Conservation (phyloP, 2,113 vertebrate genomes). For the Myiozetetes cayanensis region DNA sequence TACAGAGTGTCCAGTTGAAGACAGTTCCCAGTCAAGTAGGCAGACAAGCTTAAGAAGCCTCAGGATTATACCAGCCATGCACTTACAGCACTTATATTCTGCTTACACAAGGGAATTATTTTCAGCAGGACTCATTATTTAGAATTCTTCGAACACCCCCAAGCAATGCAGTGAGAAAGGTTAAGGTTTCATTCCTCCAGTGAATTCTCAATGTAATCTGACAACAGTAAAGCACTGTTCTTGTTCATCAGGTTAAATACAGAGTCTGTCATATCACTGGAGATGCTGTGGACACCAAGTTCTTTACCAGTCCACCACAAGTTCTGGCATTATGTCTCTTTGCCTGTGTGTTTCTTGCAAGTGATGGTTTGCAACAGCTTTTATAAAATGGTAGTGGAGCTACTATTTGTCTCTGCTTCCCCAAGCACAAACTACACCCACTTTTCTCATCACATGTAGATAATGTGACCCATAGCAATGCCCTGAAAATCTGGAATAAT, state of each 20-base stretch:
- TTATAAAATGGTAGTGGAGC: background rate
- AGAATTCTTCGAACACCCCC: background rate
- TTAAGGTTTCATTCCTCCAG: background rate
- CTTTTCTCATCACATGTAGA: background rate
- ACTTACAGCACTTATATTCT: background rate
- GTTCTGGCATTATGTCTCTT: background rate
- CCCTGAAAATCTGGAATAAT: conserved; percentile 7
- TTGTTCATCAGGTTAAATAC: background rate
- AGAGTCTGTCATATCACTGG: background rate
- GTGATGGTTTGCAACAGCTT: background rate
- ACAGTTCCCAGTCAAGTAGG: background rate
- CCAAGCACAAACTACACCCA: background rate
- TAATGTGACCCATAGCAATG: background rate
- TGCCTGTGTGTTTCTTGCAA: background rate
- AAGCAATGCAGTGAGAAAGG: background rate
- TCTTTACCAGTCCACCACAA: background rate
- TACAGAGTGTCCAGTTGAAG: background rate
- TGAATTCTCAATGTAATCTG: background rate
- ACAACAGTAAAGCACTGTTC: background rate
- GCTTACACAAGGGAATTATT: background rate
- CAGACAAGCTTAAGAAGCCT: background rate
- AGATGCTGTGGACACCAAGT: background rate
- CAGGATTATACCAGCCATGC: background rate
- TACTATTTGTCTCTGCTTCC: background rate
- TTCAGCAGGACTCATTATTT: conserved; percentile 22